These are phyloP conservation scores for Chouioia cunea DNA, from an alignment of 2,888 invertebrate genomes.

Conservation along the genomic window DNA sequence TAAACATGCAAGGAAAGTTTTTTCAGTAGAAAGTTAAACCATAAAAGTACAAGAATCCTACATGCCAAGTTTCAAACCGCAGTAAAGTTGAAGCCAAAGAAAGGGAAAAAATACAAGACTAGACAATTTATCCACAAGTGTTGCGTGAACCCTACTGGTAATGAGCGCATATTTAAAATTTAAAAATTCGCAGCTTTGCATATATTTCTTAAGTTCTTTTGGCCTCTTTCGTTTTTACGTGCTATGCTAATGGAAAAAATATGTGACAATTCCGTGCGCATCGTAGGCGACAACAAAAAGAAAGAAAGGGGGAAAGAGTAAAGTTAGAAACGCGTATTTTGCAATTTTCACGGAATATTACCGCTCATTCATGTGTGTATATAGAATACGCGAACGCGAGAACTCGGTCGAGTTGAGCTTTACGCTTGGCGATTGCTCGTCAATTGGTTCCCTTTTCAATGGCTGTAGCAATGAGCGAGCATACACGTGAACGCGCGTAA, in stretches of 20 bases:
- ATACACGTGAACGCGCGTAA: conserved; percentile 46
- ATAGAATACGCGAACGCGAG: not conserved
- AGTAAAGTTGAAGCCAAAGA: not conserved
- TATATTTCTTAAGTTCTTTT: not conserved
- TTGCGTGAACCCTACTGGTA: conserved; percentile 1
- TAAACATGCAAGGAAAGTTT: too few relatives aligned
- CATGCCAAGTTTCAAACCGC: too few relatives aligned
- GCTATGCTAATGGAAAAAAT: too few relatives aligned
- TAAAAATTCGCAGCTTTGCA: conserved; percentile 13
- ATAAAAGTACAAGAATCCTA: too few relatives aligned
- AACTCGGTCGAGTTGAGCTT: not conserved
- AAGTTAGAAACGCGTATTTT: conserved; percentile 9
- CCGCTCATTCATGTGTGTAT: conserved; percentile 9
- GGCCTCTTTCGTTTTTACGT: too few relatives aligned
- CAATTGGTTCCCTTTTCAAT: conserved; percentile 9
- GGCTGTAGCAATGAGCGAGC: not conserved
- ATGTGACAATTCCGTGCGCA: too few relatives aligned
- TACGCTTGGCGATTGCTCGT: conserved; percentile 3
- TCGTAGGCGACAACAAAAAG: too few relatives aligned
- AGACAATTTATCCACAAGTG: not conserved
- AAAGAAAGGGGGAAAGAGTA: too few relatives aligned
- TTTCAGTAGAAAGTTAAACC: too few relatives aligned
- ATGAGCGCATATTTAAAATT: conserved; percentile 28
- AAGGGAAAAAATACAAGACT: conserved; percentile 6
- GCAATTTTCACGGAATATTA: conserved; percentile 19